Percentiles rank a stretch among this genome's conserved stretches.
Conservation (phyloP, 2,797 vertebrate genomes). For the Acrossocheilus fasciatus region DNA sequence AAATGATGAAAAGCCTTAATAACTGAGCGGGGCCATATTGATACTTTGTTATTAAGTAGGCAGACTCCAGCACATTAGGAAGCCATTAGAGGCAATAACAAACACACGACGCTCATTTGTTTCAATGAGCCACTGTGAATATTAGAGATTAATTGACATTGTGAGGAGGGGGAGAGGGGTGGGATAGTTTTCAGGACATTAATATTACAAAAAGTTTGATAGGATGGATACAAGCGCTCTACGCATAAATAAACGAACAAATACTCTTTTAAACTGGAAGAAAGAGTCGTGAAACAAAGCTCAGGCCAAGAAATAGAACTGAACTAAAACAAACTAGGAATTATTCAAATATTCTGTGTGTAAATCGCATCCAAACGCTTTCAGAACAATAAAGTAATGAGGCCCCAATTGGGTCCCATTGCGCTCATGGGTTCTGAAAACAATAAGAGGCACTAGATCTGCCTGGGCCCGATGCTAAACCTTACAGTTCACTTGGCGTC, state of each 20-base stretch:
- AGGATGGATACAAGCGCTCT: neutral
- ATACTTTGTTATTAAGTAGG: conserved; percentile 81
- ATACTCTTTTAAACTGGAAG: conserved; percentile 33
- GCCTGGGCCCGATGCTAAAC: conserved; percentile 49
- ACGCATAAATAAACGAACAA: conserved; percentile 36
- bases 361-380: conserved; percentile 40
- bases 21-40: conserved; percentile 77
- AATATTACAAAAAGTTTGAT: conserved; percentile 58
- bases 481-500: conserved; percentile 54
- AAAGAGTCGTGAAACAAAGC: conserved; percentile 34
- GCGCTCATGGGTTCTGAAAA: conserved; percentile 43
- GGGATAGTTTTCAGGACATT: conserved; percentile 48
- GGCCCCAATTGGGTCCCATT: conserved; percentile 39
- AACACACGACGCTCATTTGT: conserved; percentile 78
- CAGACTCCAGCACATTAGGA: conserved; percentile 78
- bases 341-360: conserved; percentile 55
- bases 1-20: conserved; percentile 85
- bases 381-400: conserved; percentile 55
- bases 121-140: conserved; percentile 76
- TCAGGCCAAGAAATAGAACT: conserved; percentile 72
- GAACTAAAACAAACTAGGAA: conserved; percentile 43
- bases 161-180: conserved; percentile 44
- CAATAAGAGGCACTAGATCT: conserved; percentile 46
- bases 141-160: conserved; percentile 75
- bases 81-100: conserved; percentile 82